These are phyloP conservation scores for Nothocercus julius DNA, from an alignment of 2,113 vertebrate species.

Conservation along the genomic window DNA sequence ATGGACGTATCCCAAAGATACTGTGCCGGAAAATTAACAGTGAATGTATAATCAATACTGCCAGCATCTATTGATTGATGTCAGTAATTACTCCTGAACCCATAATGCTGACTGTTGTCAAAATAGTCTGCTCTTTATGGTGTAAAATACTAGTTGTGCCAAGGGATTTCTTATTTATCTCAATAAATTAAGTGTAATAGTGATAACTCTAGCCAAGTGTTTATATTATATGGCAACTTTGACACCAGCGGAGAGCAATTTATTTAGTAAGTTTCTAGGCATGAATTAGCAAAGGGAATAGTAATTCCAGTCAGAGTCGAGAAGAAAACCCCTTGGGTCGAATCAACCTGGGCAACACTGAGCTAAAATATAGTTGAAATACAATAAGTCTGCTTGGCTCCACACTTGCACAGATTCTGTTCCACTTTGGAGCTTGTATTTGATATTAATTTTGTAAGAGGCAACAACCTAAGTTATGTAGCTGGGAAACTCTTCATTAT, in stretches of 20 bases:
- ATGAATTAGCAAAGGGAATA: constrained; percentile 23
- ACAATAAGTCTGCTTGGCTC: background rate
- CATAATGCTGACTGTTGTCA: constrained; percentile 69
- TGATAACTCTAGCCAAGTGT: constrained; percentile 45
- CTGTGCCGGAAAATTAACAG: constrained; percentile 68
- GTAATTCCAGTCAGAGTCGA: background rate
- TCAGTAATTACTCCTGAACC: constrained; percentile 76
- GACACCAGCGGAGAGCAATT: constrained; percentile 50
- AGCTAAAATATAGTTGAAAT: background rate
- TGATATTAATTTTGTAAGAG: background rate
- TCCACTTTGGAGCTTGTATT: background rate
- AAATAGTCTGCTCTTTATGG: constrained; percentile 38
- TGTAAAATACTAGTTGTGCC: constrained; percentile 43
- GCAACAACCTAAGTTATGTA: background rate
- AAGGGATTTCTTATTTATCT: constrained; percentile 62
- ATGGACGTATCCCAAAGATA: background rate
- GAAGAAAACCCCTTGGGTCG: background rate
- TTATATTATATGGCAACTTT: constrained; percentile 43
- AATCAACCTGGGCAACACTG: background rate
- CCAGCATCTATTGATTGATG: constrained; percentile 76
- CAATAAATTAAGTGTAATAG: constrained; percentile 69
- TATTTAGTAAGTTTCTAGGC: background rate
- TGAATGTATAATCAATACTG: constrained; percentile 72
- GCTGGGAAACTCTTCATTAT: background rate
- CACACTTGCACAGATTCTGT: background rate